These are phyloP conservation scores for Acleris sparsana DNA, from an alignment of 2,888 invertebrate species.

Conservation along the genomic window DNA sequence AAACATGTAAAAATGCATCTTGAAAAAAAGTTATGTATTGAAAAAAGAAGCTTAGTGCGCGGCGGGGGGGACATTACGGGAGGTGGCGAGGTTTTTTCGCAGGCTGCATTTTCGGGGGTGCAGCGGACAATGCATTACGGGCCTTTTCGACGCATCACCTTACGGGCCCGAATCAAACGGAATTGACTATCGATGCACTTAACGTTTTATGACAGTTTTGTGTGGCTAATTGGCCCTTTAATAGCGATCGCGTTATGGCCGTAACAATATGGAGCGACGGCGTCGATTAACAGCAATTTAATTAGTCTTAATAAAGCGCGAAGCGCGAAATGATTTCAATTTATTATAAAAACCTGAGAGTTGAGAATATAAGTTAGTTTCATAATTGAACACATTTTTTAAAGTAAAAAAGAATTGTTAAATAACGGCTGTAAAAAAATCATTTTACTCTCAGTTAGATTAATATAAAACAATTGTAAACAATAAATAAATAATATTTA, in stretches of 20 bases:
- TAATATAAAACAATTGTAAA: too few relatives aligned
- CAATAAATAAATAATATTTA: too few relatives aligned
- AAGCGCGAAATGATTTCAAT: not conserved
- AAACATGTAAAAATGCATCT: constrained; percentile 84
- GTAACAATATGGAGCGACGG: constrained; percentile 4
- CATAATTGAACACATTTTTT: not conserved
- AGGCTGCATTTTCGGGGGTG: constrained; percentile 82
- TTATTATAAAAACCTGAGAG: not conserved
- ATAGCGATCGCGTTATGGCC: not conserved
- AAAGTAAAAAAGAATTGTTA: too few relatives aligned
- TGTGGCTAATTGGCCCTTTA: constrained; percentile 8
- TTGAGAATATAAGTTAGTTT: too few relatives aligned
- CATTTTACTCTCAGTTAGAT: too few relatives aligned
- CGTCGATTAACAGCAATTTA: constrained; percentile 12
- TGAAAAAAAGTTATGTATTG: constrained; percentile 84
- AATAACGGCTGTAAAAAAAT: too few relatives aligned
- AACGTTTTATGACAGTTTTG: constrained; percentile 22
- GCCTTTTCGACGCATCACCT: constrained; percentile 73
- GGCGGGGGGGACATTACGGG: constrained; percentile 79
- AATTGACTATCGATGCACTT: constrained; percentile 32
- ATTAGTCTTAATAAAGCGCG: constrained; percentile 1
- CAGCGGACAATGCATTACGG: constrained; percentile 81
- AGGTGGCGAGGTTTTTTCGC: constrained; percentile 80
- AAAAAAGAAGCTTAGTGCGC: constrained; percentile 83
- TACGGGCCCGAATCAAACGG: constrained; percentile 51